Evolutionary conservation across 2,113 vertebrate species (phyloP).

Genomic region (Pituophis catenifer): DNA sequence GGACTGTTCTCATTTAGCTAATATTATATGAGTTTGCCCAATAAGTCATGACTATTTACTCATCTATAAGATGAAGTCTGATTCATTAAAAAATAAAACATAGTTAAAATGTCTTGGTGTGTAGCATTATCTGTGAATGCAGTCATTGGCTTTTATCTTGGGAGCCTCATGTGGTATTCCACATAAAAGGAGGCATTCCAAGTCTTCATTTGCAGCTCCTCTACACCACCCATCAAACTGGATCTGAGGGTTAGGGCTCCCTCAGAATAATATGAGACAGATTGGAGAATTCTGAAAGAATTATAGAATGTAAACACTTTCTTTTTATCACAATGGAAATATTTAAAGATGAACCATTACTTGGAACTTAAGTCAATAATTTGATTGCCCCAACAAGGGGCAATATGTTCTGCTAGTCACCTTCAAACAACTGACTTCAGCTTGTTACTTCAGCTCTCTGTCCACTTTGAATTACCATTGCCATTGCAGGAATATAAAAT

Average conservation of each 20-base stretch:
- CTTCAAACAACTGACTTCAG: neutral
- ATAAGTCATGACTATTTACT: neutral
- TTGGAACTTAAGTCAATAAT: neutral
- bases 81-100: neutral
- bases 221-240: neutral
- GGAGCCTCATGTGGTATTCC: neutral
- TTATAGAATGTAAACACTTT: no score
- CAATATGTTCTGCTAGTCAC: neutral
- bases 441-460: neutral
- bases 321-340: neutral
- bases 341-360: neutral
- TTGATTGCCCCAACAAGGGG: neutral
- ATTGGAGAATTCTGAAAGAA: no score
- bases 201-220: neutral
- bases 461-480: neutral
- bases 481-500: neutral
- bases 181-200: neutral
- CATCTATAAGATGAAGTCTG: neutral
- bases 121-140: neutral
- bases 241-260: neutral
- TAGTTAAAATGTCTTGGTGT: neutral
- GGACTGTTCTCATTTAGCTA: neutral
- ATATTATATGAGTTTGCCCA: neutral
- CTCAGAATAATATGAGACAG: neutral
- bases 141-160: neutral